A percentile compares a stretch with the other conserved stretches of the same genome.
Evolutionary conservation across 1,140 invertebrate species (phyloP).

Genomic region (Goniozus legneri): DNA sequence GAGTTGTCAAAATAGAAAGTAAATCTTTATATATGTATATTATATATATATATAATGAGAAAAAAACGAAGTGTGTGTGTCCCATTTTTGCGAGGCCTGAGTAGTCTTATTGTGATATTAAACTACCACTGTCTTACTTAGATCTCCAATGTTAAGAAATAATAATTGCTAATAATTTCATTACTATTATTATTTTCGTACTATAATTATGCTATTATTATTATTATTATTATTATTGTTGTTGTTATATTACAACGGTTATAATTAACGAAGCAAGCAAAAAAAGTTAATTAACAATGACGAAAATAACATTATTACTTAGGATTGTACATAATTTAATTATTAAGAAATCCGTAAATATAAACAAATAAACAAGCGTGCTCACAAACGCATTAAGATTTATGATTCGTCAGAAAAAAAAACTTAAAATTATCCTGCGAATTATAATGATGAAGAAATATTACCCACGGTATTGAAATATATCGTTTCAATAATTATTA

Average conservation of each 20-base stretch:
- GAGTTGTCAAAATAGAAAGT: constrained; percentile 20
- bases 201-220: constrained; percentile 23
- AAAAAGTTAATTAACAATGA: background rate
- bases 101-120: constrained; percentile 58
- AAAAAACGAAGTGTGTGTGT: constrained; percentile 29
- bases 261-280: background rate
- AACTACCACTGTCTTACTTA: constrained; percentile 56
- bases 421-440: too few species aligned
- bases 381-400: too few species aligned
- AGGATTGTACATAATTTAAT: constrained; percentile 26
- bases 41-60: too few species aligned
- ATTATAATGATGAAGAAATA: too few species aligned
- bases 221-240: constrained; percentile 20
- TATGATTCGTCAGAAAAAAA: too few species aligned
- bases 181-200: constrained; percentile 33
- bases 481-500: too few species aligned
- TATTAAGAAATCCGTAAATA: too few species aligned
- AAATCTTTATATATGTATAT: background rate
- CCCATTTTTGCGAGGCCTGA: constrained; percentile 52
- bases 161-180: constrained; percentile 37
- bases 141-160: constrained; percentile 54
- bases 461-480: too few species aligned
- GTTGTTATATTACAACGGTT: constrained; percentile 11
- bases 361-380: too few species aligned
- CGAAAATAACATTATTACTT: constrained; percentile 7